phyloP scores from a whole-genome alignment of 1,140 invertebrate species.

The Elysia chlorotica region DNA sequence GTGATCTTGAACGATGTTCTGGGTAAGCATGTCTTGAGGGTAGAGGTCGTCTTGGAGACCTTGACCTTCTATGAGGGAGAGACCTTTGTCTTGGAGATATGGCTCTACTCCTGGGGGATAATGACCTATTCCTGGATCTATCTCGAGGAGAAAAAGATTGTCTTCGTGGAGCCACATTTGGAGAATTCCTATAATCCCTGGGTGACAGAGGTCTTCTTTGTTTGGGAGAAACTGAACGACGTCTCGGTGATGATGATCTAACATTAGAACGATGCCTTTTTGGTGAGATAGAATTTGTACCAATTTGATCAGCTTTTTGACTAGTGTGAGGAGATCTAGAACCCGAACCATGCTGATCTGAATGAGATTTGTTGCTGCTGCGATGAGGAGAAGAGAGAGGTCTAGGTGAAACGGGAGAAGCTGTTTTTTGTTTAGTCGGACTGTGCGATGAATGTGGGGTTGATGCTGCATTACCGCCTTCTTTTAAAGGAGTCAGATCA shows the following conservation, averaged over 20 bases:
- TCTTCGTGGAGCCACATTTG: neutral
- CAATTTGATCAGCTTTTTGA: neutral
- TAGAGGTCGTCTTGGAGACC: neutral
- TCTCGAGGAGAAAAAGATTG: neutral
- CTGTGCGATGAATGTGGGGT: no score
- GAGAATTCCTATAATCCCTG: neutral
- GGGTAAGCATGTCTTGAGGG: no score
- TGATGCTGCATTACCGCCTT: no score
- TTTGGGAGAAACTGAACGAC: neutral
- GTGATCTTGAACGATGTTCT: no score
- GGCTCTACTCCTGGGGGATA: neutral
- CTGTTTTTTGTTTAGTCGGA: no score
- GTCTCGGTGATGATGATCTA: neutral
- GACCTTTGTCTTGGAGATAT: neutral
- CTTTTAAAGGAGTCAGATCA: no score
- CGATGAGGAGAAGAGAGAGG: no score
- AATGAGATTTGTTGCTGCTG: no score
- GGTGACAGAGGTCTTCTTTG: slow-evolving; percentile 1
- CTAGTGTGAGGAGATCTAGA: neutral
- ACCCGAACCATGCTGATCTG: neutral
- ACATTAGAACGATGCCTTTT: neutral
- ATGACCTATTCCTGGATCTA: neutral
- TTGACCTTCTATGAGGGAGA: neutral
- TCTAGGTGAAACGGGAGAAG: no score
- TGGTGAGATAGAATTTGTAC: neutral